These are phyloP conservation scores for Clinocottus analis DNA, from an alignment of 2,113 vertebrate genomes.

Conservation along the genomic window DNA sequence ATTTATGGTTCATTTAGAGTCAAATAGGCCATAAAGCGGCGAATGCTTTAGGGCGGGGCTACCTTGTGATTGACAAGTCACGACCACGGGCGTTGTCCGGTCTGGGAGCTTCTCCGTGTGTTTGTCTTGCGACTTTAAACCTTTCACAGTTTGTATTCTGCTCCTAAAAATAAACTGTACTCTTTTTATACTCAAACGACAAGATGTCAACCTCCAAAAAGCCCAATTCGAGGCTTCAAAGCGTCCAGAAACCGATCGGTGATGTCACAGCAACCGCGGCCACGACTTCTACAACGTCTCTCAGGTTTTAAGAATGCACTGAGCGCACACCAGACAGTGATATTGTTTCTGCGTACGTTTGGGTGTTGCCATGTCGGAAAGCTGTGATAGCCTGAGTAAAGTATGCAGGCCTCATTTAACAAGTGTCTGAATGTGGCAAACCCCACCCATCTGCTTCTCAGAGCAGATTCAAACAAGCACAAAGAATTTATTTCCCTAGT, in stretches of 20 bases:
- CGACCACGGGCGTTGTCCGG: not conserved
- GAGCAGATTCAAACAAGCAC: slow-evolving; percentile 37
- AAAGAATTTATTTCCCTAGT: slow-evolving; percentile 13
- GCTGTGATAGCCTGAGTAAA: slow-evolving; percentile 34
- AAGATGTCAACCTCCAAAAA: not conserved
- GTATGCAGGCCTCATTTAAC: slow-evolving; percentile 37
- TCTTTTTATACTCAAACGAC: not conserved
- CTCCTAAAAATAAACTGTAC: not conserved
- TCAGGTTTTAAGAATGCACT: not conserved
- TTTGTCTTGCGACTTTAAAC: not conserved
- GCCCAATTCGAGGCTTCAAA: not conserved
- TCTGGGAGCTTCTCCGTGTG: not conserved
- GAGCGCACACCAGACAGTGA: slow-evolving; percentile 1
- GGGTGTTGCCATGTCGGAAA: slow-evolving; percentile 8
- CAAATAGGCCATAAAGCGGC: not conserved
- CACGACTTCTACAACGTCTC: not conserved
- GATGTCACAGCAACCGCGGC: not conserved
- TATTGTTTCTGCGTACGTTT: slow-evolving; percentile 9
- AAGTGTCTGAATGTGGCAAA: slow-evolving; percentile 37
- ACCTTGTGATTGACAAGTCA: not conserved
- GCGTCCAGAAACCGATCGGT: not conserved
- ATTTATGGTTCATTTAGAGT: not conserved
- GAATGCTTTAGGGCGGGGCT: not conserved
- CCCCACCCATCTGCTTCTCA: slow-evolving; percentile 28
- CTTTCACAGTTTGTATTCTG: not conserved